phyloP scores from a whole-genome alignment of 2,113 vertebrate genomes.

The Dipodomys merriami region DNA sequence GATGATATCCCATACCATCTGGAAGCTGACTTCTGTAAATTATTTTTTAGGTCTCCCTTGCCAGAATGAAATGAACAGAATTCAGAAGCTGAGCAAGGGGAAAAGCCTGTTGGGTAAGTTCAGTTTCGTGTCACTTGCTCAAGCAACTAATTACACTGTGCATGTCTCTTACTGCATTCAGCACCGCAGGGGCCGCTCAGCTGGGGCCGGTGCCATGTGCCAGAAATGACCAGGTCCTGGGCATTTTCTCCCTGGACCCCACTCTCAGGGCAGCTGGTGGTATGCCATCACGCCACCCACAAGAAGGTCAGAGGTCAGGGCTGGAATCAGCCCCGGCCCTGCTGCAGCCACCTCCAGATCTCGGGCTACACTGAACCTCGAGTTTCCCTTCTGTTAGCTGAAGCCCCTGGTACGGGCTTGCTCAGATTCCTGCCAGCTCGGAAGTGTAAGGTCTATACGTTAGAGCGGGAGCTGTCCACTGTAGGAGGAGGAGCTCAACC shows the following conservation, averaged over 20 bases:
- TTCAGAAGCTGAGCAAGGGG: conserved; percentile 94
- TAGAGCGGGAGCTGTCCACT: no score
- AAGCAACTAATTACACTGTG: conserved; percentile 84
- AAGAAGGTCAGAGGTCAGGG: background rate
- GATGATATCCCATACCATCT: conserved; percentile 83
- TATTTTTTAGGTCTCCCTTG: conserved; percentile 94
- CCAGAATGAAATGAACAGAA: conserved; percentile 97
- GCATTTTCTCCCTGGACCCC: background rate
- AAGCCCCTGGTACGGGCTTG: no score
- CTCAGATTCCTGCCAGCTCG: no score
- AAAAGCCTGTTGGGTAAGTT: conserved; percentile 95
- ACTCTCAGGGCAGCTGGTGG: conserved; percentile 58
- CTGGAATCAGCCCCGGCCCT: no score
- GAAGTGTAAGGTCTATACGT: no score
- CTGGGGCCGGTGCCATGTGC: conserved; percentile 65
- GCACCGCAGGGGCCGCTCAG: conserved; percentile 64
- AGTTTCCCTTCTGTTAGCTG: background rate
- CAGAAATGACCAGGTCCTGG: conserved; percentile 5
- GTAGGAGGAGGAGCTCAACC: no score
- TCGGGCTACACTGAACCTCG: background rate
- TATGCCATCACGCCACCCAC: background rate
- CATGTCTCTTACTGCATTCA: conserved; percentile 79
- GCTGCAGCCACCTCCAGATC: no score
- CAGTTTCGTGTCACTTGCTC: conserved; percentile 80
- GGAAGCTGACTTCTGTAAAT: conserved; percentile 85